Percentiles rank a stretch among this genome's conserved stretches.
These are phyloP conservation scores for Lagopus leucura DNA, from an alignment of 2,113 vertebrate genomes.

Conservation along the genomic window DNA sequence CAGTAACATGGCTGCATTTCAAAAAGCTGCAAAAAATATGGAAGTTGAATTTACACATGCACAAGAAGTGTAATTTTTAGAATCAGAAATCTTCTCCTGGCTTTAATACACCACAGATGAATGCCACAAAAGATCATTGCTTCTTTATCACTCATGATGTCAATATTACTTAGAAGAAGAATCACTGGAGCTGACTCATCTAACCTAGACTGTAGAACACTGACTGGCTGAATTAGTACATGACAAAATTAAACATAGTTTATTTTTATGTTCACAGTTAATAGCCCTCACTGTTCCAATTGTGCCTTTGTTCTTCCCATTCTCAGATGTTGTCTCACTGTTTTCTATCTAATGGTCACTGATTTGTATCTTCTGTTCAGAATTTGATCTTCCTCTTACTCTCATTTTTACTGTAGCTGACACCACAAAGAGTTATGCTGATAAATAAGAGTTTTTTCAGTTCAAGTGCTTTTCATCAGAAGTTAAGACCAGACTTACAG, in stretches of 20 bases:
- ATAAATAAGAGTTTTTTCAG: background rate
- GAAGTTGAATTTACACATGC: background rate
- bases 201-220: background rate
- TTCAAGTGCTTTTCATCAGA: background rate
- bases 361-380: background rate
- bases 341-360: background rate
- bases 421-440: background rate
- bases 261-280: background rate
- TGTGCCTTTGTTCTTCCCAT: background rate
- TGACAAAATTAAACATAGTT: background rate
- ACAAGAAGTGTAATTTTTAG: background rate
- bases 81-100: background rate
- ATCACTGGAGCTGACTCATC: background rate
- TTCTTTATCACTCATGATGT: background rate
- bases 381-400: background rate
- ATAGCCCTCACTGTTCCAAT: background rate
- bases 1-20: background rate
- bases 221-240: background rate
- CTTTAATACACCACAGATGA: background rate
- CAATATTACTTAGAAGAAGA: background rate
- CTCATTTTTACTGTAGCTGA: background rate
- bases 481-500: background rate
- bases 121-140: background rate
- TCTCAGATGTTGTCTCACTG: background rate
- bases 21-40: background rate